A percentile compares a stretch with the other conserved stretches of the same genome.
Conservation (phyloP, 2,888 invertebrate genomes). For the Drosophila falleni region DNA sequence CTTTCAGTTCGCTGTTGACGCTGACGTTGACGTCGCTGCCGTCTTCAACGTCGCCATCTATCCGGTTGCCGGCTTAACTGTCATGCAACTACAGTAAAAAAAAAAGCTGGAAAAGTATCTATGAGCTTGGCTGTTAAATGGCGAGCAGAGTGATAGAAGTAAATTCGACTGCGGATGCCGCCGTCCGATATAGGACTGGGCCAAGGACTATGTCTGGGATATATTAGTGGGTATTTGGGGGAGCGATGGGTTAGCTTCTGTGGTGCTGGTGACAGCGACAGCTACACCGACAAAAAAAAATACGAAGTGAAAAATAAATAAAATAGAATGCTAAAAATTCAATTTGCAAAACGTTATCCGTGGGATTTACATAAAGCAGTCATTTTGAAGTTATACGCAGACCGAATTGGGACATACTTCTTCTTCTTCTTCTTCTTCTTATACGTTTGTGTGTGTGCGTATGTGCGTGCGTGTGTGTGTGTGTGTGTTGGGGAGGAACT, state of each 20-base stretch:
- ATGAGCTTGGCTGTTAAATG: slow-evolving; percentile 64
- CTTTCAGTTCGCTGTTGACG: slow-evolving; percentile 56
- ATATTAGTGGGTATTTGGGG: slow-evolving; percentile 34
- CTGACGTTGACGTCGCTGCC: slow-evolving; percentile 5
- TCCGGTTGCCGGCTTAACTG: slow-evolving; percentile 74
- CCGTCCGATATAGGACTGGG: slow-evolving; percentile 40
- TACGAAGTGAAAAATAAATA: slow-evolving; percentile 79
- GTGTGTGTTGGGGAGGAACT: slow-evolving; percentile 25
- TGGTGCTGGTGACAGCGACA: slow-evolving; percentile 28
- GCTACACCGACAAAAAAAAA: slow-evolving; percentile 10
- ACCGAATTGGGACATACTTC: slow-evolving; percentile 66
- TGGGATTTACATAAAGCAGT: slow-evolving; percentile 84
- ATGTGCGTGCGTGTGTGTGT: slow-evolving; percentile 23
- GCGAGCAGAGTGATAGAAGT: slow-evolving; percentile 49
- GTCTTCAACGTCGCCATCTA: slow-evolving; percentile 49
- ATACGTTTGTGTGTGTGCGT: slow-evolving; percentile 23
- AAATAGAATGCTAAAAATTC: slow-evolving; percentile 83
- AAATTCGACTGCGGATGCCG: slow-evolving; percentile 46
- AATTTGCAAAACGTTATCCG: slow-evolving; percentile 84
- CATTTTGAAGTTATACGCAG: slow-evolving; percentile 83
- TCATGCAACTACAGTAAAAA: slow-evolving; percentile 71
- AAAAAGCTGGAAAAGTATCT: slow-evolving; percentile 60
- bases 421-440: slow-evolving; percentile 53
- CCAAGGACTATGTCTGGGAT: slow-evolving; percentile 21
- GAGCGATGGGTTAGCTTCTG: neutral